Evolutionary conservation across 2,113 vertebrate species (phyloP).

Genomic region (Salvelinus sp.): DNA sequence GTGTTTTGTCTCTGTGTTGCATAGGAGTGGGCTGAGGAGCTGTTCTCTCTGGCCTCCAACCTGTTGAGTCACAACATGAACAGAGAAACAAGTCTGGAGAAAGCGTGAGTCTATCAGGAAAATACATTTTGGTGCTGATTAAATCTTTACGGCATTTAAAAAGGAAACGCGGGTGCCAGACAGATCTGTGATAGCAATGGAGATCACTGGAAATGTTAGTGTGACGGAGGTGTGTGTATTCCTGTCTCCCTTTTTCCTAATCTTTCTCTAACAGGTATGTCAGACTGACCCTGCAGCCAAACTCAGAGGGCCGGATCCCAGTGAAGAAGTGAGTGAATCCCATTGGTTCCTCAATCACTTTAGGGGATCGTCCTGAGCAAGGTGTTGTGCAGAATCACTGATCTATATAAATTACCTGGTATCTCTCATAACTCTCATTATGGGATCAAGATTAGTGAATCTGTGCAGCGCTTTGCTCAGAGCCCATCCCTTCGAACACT

Average conservation of each 20-base stretch:
- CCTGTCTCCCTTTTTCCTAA: not conserved
- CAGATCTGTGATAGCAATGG: not conserved
- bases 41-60: conserved; percentile 95
- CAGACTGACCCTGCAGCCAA: conserved; percentile 89
- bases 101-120: conserved; percentile 84
- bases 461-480: no score
- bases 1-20: conserved; percentile 31
- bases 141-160: no score
- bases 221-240: not conserved
- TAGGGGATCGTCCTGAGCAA: no score
- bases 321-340: conserved; percentile 89
- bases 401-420: not conserved
- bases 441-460: not conserved
- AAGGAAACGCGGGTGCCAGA: not conserved
- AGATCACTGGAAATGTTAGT: not conserved
- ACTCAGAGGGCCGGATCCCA: conserved; percentile 89
- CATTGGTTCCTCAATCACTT: not conserved
- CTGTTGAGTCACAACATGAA: conserved; percentile 95
- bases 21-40: conserved; percentile 94
- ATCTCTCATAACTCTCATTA: not conserved
- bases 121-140: no score
- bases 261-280: conserved; percentile 79
- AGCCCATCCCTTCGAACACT: no score
- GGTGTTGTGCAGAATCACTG: no score
- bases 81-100: conserved; percentile 91